These are phyloP conservation scores for Rhea pennata DNA, from an alignment of 2,113 vertebrate species.

Conservation along the genomic window DNA sequence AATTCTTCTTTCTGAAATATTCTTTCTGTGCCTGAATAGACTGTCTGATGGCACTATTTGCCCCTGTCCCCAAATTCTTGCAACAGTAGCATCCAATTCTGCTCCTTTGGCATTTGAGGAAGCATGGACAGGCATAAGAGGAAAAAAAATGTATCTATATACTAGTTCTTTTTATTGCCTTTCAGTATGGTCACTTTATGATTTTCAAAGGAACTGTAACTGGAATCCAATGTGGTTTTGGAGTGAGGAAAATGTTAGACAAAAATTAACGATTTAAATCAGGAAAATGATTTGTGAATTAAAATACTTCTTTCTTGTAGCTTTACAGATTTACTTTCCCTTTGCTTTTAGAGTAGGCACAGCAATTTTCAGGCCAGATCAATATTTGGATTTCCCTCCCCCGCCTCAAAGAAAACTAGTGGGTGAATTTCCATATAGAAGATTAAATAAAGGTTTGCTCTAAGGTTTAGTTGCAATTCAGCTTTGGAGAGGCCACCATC, in stretches of 20 bases:
- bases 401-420: conserved; percentile 32
- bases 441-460: background rate
- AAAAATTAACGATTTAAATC: conserved; percentile 52
- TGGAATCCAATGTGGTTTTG: conserved; percentile 18
- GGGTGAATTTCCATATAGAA: conserved; percentile 20
- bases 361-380: conserved; percentile 33
- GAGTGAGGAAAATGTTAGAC: conserved; percentile 30
- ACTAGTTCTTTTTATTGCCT: conserved; percentile 29
- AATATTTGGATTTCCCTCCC: conserved; percentile 15
- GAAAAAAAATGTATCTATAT: background rate
- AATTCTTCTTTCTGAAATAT: conserved; percentile 1
- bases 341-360: conserved; percentile 30
- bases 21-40: conserved; percentile 3
- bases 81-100: background rate
- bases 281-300: conserved; percentile 13
- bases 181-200: conserved; percentile 4
- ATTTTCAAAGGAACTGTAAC: conserved; percentile 50
- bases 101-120: background rate
- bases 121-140: conserved; percentile 19
- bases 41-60: background rate
- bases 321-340: conserved; percentile 33
- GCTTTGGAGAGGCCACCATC: background rate
- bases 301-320: conserved; percentile 32
- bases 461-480: background rate
- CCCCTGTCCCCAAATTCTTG: background rate